A percentile compares a stretch with the other conserved stretches of the same genome.
Conservation (phyloP, 2,797 vertebrate genomes). For the Typhlichthys eigenmanni region DNA sequence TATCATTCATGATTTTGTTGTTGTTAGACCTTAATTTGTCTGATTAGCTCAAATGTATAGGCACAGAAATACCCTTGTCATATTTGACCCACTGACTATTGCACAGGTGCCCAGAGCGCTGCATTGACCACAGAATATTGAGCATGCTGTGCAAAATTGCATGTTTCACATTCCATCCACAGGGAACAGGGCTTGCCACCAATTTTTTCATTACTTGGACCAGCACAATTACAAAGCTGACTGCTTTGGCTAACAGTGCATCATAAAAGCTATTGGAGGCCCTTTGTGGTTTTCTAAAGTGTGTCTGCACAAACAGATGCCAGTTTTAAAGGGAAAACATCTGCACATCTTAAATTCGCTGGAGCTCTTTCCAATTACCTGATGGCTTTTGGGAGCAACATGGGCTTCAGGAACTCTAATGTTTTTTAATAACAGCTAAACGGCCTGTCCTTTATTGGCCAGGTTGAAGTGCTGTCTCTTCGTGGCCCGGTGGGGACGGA, state of each 20-base stretch:
- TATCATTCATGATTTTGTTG: too few species aligned
- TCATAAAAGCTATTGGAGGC: constrained; percentile 79
- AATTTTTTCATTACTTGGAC: constrained; percentile 78
- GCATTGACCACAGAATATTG: constrained; percentile 38
- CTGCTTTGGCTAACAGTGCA: constrained; percentile 71
- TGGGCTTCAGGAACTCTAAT: constrained; percentile 61
- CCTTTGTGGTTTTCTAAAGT: constrained; percentile 76
- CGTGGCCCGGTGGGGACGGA: constrained; percentile 51
- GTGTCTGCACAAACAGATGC: constrained; percentile 82
- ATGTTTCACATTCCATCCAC: constrained; percentile 65
- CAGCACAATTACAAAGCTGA: constrained; percentile 78
- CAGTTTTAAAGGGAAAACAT: constrained; percentile 80
- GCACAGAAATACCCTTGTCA: constrained; percentile 35
- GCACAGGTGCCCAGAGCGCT: constrained; percentile 30
- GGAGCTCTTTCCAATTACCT: constrained; percentile 81
- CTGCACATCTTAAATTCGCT: constrained; percentile 80
- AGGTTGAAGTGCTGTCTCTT: constrained; percentile 55
- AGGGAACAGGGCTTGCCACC: constrained; percentile 72
- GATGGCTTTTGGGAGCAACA: constrained; percentile 72
- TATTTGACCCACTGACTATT: constrained; percentile 43
- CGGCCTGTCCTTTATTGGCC: constrained; percentile 66
- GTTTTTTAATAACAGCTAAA: constrained; percentile 77
- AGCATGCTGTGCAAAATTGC: constrained; percentile 67
- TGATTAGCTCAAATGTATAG: background rate
- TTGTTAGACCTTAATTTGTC: too few species aligned